Evolutionary conservation across 2,888 invertebrate species (phyloP).

Genomic region (Ichneumon xanthorius): DNA sequence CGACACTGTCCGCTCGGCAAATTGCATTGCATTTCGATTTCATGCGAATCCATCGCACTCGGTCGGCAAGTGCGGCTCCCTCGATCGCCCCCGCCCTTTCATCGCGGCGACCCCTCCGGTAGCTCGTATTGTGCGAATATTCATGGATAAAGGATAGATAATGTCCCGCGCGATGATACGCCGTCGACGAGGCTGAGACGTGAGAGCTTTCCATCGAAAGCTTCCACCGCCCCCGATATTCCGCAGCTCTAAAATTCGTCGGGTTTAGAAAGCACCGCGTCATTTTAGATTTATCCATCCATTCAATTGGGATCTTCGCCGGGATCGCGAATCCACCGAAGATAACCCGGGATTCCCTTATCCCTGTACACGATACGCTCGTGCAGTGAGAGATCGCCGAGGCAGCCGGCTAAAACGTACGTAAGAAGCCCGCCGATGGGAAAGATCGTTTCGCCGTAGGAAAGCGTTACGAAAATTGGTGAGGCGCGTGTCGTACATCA

Average conservation of each 20-base stretch:
- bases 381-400: not conserved
- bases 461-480: slow-evolving; percentile 16
- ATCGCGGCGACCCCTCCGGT: not conserved
- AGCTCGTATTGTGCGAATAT: slow-evolving; percentile 35
- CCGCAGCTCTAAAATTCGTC: not conserved
- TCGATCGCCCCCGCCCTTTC: slow-evolving; percentile 13
- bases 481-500: slow-evolving; percentile 47
- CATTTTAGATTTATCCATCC: slow-evolving; percentile 51
- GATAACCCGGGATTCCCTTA: slow-evolving; percentile 11
- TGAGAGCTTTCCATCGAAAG: not conserved
- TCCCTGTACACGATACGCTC: not conserved
- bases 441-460: not conserved
- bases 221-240: not conserved
- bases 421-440: slow-evolving; percentile 5
- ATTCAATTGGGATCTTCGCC: slow-evolving; percentile 42
- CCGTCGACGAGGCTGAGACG: slow-evolving; percentile 21
- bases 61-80: slow-evolving; percentile 14
- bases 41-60: not conserved
- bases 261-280: slow-evolving; percentile 23
- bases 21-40: not conserved
- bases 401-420: not conserved
- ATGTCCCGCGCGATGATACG: slow-evolving; percentile 38
- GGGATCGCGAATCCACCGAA: slow-evolving; percentile 39
- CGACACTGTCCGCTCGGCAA: slow-evolving; percentile 14
- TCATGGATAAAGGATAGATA: slow-evolving; percentile 33